Evolutionary conservation across 2,113 vertebrate genomes (phyloP), one percentile per base, ranked within the genome.

Genomic region (Crotalus viridis): DNA sequence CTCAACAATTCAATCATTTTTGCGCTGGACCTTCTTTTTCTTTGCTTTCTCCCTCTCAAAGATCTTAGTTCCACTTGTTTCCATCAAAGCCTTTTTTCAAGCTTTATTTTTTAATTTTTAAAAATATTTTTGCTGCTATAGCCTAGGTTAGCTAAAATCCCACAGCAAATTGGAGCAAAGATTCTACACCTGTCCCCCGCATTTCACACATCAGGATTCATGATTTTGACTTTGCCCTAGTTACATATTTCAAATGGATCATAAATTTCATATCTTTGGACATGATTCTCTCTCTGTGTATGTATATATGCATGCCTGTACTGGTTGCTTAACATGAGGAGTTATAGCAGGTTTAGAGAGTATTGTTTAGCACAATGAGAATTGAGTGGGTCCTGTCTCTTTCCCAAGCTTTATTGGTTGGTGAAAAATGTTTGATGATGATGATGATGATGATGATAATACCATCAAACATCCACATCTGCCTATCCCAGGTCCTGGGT

Each of bases 61-160:
- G 9, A 3, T 74, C 15, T 39, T 46, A 33, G 26, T 46, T 51
- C 39, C 26, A 87, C 5, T 88, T 12, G n/a, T 61, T 85, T 91
- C 56, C 26, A 13, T 69, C 88, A 85, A 64, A 87, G 17, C 4
- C 46, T 90, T 90, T 85, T 93, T 87, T 87, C 56, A 93, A 87
- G 92, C n/a, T 90, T 92, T 89, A 86, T 81, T 39, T 81, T 39
- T 81, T 69, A 39, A 43, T 39, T 81, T 21, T 43, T 43, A 39
- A 81, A 81, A 81, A 17, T 57, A n/a, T 94, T 91, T 93, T 96
- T 96, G 88, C 90, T 48, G 85, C 85, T 93, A 64, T 52, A 59
- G 93, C 95, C 94, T 96, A 94, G 94, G 87, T 90, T 90, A 74
- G 85, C 69, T 88, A 88, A 93, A 74, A 89, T 91, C 74, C 89